Percentiles rank a stretch among this genome's conserved stretches.
Evolutionary conservation across 2,113 vertebrate species (phyloP).

Genomic region (Lepisosteus oculatus): DNA sequence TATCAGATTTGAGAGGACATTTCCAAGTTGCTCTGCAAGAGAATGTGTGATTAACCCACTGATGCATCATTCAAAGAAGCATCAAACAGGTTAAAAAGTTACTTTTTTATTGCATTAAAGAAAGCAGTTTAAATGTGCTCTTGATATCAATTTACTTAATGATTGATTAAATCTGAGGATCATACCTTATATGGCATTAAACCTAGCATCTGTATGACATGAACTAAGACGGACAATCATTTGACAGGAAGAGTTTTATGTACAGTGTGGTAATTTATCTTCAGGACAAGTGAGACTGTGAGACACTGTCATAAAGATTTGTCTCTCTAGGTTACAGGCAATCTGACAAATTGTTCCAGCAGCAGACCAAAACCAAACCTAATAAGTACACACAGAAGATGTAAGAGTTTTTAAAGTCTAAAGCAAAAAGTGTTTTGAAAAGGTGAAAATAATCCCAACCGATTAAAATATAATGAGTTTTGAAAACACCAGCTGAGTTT

Average conservation of each 20-base stretch:
- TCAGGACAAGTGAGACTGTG: neutral
- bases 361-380: neutral
- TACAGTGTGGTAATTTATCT: conserved; percentile 1
- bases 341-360: neutral
- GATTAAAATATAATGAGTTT: too few relatives aligned
- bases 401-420: neutral
- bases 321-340: conserved; percentile 1
- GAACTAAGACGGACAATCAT: neutral
- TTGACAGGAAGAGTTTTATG: neutral
- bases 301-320: neutral
- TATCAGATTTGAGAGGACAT: too few relatives aligned
- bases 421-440: neutral
- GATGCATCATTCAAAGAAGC: too few relatives aligned
- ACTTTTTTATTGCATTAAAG: neutral
- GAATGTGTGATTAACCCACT: too few relatives aligned
- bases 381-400: neutral
- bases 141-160: neutral
- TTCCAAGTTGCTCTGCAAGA: too few relatives aligned
- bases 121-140: neutral
- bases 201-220: neutral
- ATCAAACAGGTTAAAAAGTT: too few relatives aligned
- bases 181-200: neutral
- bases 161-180: neutral
- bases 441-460: neutral
- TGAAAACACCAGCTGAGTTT: too few relatives aligned